Base-by-base conservation (phyloP, 2,888 invertebrate genomes). In the Leptothorax acervorum region DNA sequence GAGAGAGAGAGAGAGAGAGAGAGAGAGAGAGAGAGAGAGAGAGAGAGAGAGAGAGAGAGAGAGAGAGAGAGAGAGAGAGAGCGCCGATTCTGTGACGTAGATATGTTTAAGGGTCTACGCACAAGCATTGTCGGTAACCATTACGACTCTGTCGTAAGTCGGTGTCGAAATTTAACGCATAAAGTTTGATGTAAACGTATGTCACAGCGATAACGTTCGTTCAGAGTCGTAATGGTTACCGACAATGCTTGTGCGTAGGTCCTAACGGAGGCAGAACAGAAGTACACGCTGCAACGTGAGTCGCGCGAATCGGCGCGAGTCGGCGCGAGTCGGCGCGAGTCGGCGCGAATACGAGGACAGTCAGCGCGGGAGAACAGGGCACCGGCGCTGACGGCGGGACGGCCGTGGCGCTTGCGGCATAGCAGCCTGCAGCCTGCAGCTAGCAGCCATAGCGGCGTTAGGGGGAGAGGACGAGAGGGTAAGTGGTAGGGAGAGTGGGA, bases 341-440 rank as follows among this genome's bases (percentile, higher is more conserved):
- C 23, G 23, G 23, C 23, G 39, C 73, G 42, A 60, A 23, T 6
- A 15, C 74, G 35, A 74, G 65, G 39, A 63, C 18, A 53, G 55
- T 23, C 23, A 70, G 78, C 78, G 78, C 78, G 78, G 70, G 78
- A 68, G 75, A 70, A 55, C n/a, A 23, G 23, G 23, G 23, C 23
- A 23, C 23, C 23, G 23, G 23, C 23, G 23, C 23, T 23, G 23
- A 23, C 23, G 23, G 23, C 23, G 23, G 23, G 23, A 23, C 23
- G 23, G 23, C 23, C 23, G 23, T 57, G 71, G 73, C 79, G 79
- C 74, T 79, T 79, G 78, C 39, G 78, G 51, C 76, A 39, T 28
- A 63, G 28, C 42, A n/a, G 23, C n/a, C 76, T 23, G 23, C 23
- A 23, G 79, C 74, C 70, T 79, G 78, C 39, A 70, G 51, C 76